phyloP scores from a whole-genome alignment of 2,113 vertebrate species.

The Saccopteryx bilineata region DNA sequence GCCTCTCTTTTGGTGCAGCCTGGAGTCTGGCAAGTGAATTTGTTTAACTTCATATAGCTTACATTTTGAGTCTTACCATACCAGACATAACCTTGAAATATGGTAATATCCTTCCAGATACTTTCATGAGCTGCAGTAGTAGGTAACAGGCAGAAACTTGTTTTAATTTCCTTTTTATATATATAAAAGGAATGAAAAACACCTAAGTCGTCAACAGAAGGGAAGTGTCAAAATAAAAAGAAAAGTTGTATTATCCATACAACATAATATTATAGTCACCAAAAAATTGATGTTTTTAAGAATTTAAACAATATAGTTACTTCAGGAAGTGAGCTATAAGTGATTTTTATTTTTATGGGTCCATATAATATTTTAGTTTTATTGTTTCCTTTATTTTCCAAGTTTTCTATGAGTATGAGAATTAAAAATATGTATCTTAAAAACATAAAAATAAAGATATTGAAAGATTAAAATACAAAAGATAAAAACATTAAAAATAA shows the following conservation, averaged over 20 bases:
- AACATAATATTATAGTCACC: neutral
- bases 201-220: neutral
- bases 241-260: neutral
- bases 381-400: conserved; percentile 29
- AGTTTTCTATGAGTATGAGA: neutral
- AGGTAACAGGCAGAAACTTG: neutral
- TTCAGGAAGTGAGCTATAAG: neutral
- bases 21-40: neutral
- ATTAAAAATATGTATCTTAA: neutral
- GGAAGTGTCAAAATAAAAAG: neutral
- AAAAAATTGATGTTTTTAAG: conserved; percentile 21
- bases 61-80: neutral
- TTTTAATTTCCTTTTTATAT: neutral
- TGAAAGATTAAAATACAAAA: neutral
- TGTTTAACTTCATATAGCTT: neutral
- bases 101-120: neutral
- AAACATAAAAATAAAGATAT: neutral
- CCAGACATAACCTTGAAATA: neutral
- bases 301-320: conserved; percentile 2
- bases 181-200: neutral
- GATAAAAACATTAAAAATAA: neutral
- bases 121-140: neutral
- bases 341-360: conserved; percentile 20
- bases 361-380: neutral
- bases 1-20: neutral